Base-by-base conservation (phyloP, 2,797 vertebrate species). In the Artibeus lituratus region DNA sequence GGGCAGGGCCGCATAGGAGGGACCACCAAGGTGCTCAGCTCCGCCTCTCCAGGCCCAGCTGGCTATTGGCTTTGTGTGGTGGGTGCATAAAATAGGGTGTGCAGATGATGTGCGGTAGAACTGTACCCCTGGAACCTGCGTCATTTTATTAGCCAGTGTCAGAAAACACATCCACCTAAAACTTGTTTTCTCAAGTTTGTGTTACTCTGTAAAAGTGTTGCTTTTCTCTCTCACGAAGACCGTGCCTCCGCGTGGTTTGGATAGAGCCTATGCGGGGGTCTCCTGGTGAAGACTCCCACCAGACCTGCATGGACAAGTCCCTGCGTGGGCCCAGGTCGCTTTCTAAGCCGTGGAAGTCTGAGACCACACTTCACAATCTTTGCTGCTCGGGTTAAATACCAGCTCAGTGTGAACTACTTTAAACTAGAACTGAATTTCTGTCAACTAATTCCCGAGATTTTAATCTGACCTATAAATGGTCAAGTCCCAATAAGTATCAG, bases 391-490 rank as follows among this genome's bases (percentile, higher is more conserved):
- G 37, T 92, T 85, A 95, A 57, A 88, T 49, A 81, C 32, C 87
- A 85, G 16, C 15, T 19, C 76, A 32, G n/a, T 78, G 62, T 73
- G 83, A 96, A 78, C 70, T 82, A 47, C 55, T 96, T 93, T 87
- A 88, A 88, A 91, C 59, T 84, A 55, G 78, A 77, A 95, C 90
- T 90, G 95, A 85, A 85, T 96, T 97, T 96, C 94, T 95, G 91
- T 95, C 91, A 96, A 84, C 72, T 70, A 74, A 93, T 90, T 94
- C 44, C 51, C 87, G 55, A 91, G 35, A 74, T 81, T 96, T 94
- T 51, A 80, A 69, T 90, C 72, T 87, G 67, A 95, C 29, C 87
- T 94, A 78, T 91, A 83, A 82, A 70, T 92, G 24, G 2, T 87
- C 96, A 97, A 94, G 94, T 91, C 70, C 53, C 82, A 90, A 94